Evolutionary conservation across 2,797 vertebrate species (phyloP).

Genomic region (Leptatherina wallacei): DNA sequence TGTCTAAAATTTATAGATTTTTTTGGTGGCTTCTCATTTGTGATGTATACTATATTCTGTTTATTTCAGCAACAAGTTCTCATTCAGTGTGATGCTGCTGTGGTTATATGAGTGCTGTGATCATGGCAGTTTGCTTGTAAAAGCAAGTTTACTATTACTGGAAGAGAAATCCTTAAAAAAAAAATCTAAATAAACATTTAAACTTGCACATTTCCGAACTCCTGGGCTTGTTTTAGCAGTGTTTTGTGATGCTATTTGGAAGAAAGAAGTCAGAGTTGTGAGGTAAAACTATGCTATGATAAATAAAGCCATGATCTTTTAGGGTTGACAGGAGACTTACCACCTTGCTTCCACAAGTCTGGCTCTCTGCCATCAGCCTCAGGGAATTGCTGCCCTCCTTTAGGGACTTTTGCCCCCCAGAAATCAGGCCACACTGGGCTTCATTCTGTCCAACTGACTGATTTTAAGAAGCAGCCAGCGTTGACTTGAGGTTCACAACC

Average conservation of each 20-base stretch:
- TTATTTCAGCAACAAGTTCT: not conserved
- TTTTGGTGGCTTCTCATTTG: not conserved
- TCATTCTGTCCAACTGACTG: slow-evolving; percentile 4
- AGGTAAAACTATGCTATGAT: not conserved
- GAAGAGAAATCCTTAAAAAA: not conserved
- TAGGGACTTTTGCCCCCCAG: slow-evolving; percentile 6
- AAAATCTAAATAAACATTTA: not conserved
- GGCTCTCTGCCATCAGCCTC: slow-evolving; percentile 38
- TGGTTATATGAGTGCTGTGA: not conserved
- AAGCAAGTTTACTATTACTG: not conserved
- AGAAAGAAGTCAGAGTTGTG: not conserved
- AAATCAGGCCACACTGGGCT: slow-evolving; percentile 23
- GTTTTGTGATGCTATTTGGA: not conserved
- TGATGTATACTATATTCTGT: not conserved
- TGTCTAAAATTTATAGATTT: not conserved
- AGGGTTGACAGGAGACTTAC: slow-evolving; percentile 29
- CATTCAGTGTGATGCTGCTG: not conserved
- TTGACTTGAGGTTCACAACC: slow-evolving; percentile 36
- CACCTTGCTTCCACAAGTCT: slow-evolving; percentile 26
- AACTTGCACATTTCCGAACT: not conserved
- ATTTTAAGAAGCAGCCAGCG: slow-evolving; percentile 43
- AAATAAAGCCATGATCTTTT: slow-evolving; percentile 22
- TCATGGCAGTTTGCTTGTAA: not conserved
- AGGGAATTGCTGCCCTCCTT: slow-evolving; percentile 30
- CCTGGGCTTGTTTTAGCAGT: not conserved